These are phyloP conservation scores for Vultur gryphus DNA, from an alignment of 2,797 vertebrate genomes.

Conservation along the genomic window DNA sequence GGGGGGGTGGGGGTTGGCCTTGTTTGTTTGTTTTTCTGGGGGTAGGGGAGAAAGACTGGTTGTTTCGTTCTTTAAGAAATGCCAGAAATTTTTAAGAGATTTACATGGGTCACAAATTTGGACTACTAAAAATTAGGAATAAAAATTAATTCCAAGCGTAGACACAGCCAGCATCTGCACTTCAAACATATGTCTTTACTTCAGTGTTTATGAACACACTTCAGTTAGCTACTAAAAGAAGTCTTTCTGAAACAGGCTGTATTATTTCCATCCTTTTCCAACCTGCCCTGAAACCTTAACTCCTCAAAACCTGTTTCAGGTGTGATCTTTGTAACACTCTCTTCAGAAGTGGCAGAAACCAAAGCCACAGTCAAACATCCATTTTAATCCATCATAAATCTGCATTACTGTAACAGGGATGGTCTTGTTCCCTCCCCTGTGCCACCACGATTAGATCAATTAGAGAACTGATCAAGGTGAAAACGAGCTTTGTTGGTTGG, in stretches of 20 bases:
- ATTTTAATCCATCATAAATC: not conserved
- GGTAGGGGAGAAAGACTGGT: not conserved
- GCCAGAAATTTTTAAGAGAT: not conserved
- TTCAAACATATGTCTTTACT: not conserved
- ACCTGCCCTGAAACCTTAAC: not conserved
- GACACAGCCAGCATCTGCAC: not conserved
- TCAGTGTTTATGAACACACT: not conserved
- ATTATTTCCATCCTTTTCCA: not conserved
- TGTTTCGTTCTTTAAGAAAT: not conserved
- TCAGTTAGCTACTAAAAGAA: not conserved
- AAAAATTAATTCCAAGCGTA: not conserved
- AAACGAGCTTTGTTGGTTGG: not conserved
- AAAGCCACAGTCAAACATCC: not conserved
- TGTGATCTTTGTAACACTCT: not conserved
- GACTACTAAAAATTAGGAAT: not conserved
- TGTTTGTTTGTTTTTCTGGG: not conserved
- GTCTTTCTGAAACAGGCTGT: not conserved
- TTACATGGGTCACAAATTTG: not conserved
- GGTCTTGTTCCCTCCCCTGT: not conserved
- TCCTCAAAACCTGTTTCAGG: not conserved
- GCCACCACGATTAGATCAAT: not conserved
- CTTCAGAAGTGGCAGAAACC: not conserved
- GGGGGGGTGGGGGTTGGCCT: fast-evolving
- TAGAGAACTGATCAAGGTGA: not conserved
- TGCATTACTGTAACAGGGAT: not conserved